Conservation (phyloP, 2,888 invertebrate genomes). For the Platycnemis pennipes region DNA sequence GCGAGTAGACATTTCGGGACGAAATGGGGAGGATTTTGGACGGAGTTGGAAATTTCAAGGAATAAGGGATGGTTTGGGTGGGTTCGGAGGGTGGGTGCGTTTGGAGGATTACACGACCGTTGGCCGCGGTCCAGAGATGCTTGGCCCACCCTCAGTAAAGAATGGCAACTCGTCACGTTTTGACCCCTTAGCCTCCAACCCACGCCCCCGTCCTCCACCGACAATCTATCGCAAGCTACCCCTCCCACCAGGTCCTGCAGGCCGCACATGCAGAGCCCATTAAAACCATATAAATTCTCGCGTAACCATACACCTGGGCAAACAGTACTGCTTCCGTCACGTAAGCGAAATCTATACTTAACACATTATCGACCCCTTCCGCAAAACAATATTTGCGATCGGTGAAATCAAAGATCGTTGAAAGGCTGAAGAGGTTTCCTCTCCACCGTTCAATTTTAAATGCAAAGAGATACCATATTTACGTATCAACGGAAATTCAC, state of each 20-base stretch:
- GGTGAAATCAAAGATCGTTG: background rate
- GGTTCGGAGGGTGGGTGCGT: background rate
- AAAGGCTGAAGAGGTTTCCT: background rate
- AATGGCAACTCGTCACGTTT: slow-evolving; percentile 28
- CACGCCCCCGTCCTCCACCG: background rate
- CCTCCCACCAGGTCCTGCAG: background rate
- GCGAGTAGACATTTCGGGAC: background rate
- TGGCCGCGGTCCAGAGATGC: background rate
- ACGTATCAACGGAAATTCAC: background rate
- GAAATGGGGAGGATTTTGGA: slow-evolving; percentile 4
- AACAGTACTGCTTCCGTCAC: background rate
- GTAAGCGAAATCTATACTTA: background rate
- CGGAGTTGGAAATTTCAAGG: background rate
- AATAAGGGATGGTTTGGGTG: slow-evolving; percentile 20
- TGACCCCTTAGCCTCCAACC: background rate
- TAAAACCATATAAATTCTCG: background rate
- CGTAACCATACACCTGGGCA: background rate
- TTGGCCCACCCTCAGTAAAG: slow-evolving; percentile 14
- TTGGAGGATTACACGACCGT: slow-evolving; percentile 18
- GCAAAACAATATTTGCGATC: background rate
- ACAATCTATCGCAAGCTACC: background rate
- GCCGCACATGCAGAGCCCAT: background rate
- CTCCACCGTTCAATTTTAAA: background rate
- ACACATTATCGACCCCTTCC: background rate
- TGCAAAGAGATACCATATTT: background rate